Evolutionary conservation across 1,140 invertebrate species (phyloP).

Genomic region (Trinorchestia longiramus): DNA sequence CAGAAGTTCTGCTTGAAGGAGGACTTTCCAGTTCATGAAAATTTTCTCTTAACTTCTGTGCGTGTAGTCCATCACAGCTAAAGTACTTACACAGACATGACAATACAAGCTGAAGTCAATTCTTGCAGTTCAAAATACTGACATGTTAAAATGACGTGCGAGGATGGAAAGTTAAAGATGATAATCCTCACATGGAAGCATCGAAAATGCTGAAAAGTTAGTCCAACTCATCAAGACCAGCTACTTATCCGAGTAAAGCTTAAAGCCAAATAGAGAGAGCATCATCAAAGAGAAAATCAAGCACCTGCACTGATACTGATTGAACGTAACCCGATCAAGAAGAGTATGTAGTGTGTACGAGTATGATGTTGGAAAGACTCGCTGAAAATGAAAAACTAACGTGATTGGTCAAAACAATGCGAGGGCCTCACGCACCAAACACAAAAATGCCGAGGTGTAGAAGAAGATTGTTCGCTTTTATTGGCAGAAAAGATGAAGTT

Average conservation of each 20-base stretch:
- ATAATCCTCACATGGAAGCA: not conserved
- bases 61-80: too few relatives aligned
- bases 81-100: too few relatives aligned
- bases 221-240: not conserved
- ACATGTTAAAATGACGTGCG: not conserved
- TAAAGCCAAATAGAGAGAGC: not conserved
- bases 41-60: too few relatives aligned
- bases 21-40: too few relatives aligned
- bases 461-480: not conserved
- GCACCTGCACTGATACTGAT: not conserved
- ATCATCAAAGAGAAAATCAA: not conserved
- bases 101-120: too few relatives aligned
- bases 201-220: not conserved
- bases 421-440: not conserved
- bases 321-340: not conserved
- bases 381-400: not conserved
- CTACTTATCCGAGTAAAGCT: not conserved
- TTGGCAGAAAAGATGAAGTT: not conserved
- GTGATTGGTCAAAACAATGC: not conserved
- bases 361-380: not conserved
- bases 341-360: not conserved
- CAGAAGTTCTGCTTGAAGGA: too few relatives aligned
- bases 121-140: not conserved
- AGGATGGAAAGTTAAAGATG: not conserved
- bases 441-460: not conserved